Base-by-base conservation (phyloP, 2,888 invertebrate species). In the Limnephilus auricula region DNA sequence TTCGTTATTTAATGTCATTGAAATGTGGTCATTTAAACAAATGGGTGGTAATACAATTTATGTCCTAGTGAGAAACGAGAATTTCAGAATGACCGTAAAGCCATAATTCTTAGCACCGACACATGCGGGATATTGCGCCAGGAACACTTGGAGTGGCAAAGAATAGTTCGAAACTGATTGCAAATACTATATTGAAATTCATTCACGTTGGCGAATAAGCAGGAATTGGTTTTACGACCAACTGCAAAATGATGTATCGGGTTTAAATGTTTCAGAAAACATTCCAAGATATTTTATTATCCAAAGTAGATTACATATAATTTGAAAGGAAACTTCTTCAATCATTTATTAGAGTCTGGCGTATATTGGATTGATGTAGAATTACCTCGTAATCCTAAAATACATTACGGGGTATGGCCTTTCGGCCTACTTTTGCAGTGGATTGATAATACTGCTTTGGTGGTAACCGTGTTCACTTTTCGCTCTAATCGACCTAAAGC, bases 71-170 rank as follows among this genome's bases (percentile, higher is more conserved):
- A 65, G 25, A 65, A 65, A 65, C 65, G 65, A 65, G 65, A 65
- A 25, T 65, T 65, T 65, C 65, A 65, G 65, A 65, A 50, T 50
- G 50, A 50, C 50, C 50, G 50, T 50, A 50, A 65, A n/a, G 65
- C 65, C 65, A 65, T 65, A 65, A n/a, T 65, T 65, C 65, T 65
- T 65, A 65, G 65, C n/a, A 65, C 65, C 65, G 65, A 65, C 65
- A 65, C 65, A 65, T 65, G 65, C 65, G 65, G 65, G 25, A 65
- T 65, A 65, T 65, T 65, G 65, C 65, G 65, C 65, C 65, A 65
- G 65, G 65, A 65, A 65, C 65, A 65, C n/a, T 65, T n/a, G 65
- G 65, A 65, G 65, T 65, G 65, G n/a, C 65, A 65, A 65, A 65
- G 65, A 65, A 65, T 65, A 65, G 65, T 65, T 65, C 25, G n/a